phyloP scores from a whole-genome alignment of 2,113 vertebrate genomes.

The Cyanoderma ruficeps region DNA sequence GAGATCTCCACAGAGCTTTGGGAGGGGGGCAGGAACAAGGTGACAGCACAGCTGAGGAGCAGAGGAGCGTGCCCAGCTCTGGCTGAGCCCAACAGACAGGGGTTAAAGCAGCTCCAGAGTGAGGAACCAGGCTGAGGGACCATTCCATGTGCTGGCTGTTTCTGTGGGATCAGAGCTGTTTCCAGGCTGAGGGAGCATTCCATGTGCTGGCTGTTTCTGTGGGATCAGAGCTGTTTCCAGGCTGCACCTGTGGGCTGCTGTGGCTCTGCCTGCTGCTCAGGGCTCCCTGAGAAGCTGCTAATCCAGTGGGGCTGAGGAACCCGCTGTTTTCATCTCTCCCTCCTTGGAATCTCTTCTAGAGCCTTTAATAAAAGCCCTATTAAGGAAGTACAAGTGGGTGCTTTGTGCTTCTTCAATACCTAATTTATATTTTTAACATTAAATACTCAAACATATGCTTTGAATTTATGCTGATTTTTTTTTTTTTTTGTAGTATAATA shows the following conservation, averaged over 20 bases:
- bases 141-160: no score
- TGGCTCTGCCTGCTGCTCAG: background rate
- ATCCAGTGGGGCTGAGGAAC: background rate
- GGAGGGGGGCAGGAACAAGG: background rate
- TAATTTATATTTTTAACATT: conserved; percentile 38
- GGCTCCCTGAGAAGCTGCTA: conserved; percentile 14
- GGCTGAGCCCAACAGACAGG: background rate
- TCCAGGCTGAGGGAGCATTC: background rate
- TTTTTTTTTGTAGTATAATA: background rate
- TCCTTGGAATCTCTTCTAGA: background rate
- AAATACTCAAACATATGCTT: conserved; percentile 4
- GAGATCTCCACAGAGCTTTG: background rate
- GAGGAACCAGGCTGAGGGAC: background rate
- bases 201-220: no score
- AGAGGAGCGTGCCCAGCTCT: rapidly evolving
- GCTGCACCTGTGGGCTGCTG: conserved; percentile 11
- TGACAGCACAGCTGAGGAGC: background rate
- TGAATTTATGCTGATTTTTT: background rate
- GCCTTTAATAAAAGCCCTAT: conserved; percentile 29
- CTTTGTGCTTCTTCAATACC: conserved; percentile 15
- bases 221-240: no score
- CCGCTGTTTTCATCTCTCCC: background rate
- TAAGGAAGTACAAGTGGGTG: conserved; percentile 18
- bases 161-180: no score
- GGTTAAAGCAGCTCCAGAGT: background rate